Evolutionary conservation across 2,113 vertebrate genomes (phyloP).

Genomic region (Rhynchomys soricoides): DNA sequence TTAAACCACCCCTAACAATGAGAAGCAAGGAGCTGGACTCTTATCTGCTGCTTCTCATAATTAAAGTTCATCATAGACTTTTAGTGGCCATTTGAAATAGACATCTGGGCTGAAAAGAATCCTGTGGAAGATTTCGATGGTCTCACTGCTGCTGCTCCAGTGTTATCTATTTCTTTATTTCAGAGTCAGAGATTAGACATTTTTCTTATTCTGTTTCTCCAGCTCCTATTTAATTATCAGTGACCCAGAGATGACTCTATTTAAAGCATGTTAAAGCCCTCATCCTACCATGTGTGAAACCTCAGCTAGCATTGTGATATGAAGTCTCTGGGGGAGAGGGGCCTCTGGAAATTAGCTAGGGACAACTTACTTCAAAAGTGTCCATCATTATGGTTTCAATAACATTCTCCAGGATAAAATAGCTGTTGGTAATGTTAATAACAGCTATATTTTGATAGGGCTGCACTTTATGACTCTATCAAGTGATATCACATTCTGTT

Average conservation of each 20-base stretch:
- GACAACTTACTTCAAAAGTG: slow-evolving; percentile 68
- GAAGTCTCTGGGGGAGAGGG: slow-evolving; percentile 36
- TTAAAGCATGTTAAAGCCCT: slow-evolving; percentile 45
- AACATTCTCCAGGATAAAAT: slow-evolving; percentile 54
- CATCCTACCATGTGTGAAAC: slow-evolving; percentile 67
- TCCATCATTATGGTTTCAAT: slow-evolving; percentile 33
- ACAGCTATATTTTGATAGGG: slow-evolving; percentile 73
- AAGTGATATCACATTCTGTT: slow-evolving; percentile 52
- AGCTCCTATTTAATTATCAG: slow-evolving; percentile 69
- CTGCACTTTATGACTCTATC: slow-evolving; percentile 61
- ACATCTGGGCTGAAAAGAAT: slow-evolving; percentile 73
- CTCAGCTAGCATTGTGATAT: slow-evolving; percentile 32
- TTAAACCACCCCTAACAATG: slow-evolving; percentile 69
- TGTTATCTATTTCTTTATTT: slow-evolving; percentile 71
- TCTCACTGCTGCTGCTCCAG: background rate
- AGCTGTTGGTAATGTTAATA: slow-evolving; percentile 70
- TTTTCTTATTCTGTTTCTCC: slow-evolving; percentile 17
- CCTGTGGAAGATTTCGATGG: slow-evolving; percentile 46
- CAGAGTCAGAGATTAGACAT: slow-evolving; percentile 59
- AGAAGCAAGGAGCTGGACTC: slow-evolving; percentile 70
- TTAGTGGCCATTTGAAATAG: slow-evolving; percentile 73
- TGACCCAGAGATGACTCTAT: slow-evolving; percentile 71
- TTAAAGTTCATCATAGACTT: slow-evolving; percentile 76
- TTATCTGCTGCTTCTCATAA: slow-evolving; percentile 77
- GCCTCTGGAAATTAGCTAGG: slow-evolving; percentile 60